These are phyloP conservation scores for Carettochelys insculpta DNA, from an alignment of 2,113 vertebrate species.

Conservation along the genomic window DNA sequence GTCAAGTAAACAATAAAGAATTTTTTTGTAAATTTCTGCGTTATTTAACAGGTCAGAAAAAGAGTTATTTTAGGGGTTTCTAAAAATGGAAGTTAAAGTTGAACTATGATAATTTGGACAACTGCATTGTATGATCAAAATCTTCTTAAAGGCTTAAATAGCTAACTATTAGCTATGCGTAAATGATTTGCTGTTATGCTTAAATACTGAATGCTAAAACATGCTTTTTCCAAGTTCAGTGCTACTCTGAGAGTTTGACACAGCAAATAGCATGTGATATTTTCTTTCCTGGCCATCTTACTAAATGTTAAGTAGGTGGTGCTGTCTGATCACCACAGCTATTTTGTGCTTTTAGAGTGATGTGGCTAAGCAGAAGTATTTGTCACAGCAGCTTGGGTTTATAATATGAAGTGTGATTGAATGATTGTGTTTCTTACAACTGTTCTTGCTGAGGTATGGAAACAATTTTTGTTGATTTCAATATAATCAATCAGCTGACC, in stretches of 20 bases:
- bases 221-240: not conserved
- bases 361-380: not conserved
- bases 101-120: not conserved
- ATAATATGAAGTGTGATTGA: not conserved
- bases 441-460: not conserved
- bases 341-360: not conserved
- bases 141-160: not conserved
- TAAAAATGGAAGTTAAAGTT: not conserved
- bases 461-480: not conserved
- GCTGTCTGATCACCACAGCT: slow-evolving; percentile 45
- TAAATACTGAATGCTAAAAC: not conserved
- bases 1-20: not conserved
- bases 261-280: not conserved
- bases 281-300: not conserved
- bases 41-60: not conserved
- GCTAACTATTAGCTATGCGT: not conserved
- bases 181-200: not conserved
- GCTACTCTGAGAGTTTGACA: not conserved
- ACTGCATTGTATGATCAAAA: not conserved
- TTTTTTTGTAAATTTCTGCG: not conserved
- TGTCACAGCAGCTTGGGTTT: not conserved
- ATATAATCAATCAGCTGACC: not conserved
- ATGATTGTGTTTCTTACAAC: not conserved
- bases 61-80: not conserved
- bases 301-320: slow-evolving; percentile 46